Percentiles rank a stretch among this genome's conserved stretches.
Conservation (phyloP, 53 echinoderm and acorn worm genomes). For the Patiria pectinifera region DNA sequence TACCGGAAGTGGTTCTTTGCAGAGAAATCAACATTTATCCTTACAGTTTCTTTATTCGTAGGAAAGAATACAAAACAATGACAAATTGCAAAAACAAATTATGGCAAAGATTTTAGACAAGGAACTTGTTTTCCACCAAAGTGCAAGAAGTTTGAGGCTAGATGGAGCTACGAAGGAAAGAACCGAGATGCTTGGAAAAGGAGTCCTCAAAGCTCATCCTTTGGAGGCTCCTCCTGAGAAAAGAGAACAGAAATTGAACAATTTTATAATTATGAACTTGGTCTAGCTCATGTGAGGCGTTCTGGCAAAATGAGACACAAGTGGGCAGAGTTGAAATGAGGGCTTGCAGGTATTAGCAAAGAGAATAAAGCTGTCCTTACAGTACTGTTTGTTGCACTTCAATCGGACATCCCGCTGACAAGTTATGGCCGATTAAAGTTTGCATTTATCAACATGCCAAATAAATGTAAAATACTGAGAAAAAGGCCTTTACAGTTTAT, state of each 20-base stretch:
- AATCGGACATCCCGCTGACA: too few relatives aligned
- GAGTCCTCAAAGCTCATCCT: constrained; percentile 48
- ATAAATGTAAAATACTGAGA: too few relatives aligned
- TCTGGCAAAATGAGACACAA: too few relatives aligned
- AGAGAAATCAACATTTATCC: background rate
- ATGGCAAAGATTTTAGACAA: background rate
- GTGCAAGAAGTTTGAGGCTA: constrained; percentile 4
- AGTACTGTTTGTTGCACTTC: too few relatives aligned
- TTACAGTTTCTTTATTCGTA: background rate
- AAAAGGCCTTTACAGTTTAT: too few relatives aligned
- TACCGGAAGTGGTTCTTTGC: background rate
- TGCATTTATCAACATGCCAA: too few relatives aligned
- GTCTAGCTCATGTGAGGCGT: too few relatives aligned
- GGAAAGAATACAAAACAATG: constrained; percentile 17
- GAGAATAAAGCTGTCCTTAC: too few relatives aligned
- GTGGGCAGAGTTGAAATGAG: too few relatives aligned
- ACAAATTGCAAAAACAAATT: background rate
- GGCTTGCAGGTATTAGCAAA: too few relatives aligned
- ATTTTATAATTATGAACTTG: background rate
- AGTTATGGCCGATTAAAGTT: too few relatives aligned
- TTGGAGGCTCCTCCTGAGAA: constrained; percentile 25
- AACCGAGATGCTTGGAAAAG: background rate
- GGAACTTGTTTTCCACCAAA: background rate
- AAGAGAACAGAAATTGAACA: background rate
- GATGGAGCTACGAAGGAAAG: background rate